These are phyloP conservation scores for Drosophila tanythrix DNA, from an alignment of 2,888 invertebrate species.

Conservation along the genomic window DNA sequence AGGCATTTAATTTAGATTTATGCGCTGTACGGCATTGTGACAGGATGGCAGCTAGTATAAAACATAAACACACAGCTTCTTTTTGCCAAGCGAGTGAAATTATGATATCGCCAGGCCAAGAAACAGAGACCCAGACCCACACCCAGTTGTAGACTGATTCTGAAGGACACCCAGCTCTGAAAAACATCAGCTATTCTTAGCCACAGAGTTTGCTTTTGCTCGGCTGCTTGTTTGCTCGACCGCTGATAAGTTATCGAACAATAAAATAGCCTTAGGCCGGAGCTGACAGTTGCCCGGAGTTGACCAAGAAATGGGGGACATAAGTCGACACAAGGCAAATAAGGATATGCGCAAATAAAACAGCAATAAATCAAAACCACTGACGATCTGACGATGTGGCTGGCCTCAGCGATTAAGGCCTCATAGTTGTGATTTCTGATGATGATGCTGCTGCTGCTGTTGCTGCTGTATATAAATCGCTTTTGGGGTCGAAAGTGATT, in stretches of 20 bases:
- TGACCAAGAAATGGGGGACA: constrained; percentile 9
- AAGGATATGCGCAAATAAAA: constrained; percentile 81
- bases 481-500: constrained; percentile 78
- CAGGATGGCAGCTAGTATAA: constrained; percentile 56
- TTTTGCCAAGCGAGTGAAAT: constrained; percentile 57
- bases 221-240: constrained; percentile 59
- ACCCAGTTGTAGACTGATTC: neutral
- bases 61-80: constrained; percentile 66
- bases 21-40: constrained; percentile 72
- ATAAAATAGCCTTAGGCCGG: constrained; percentile 73
- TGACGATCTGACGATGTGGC: constrained; percentile 75
- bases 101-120: constrained; percentile 63
- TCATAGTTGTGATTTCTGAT: constrained; percentile 67
- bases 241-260: constrained; percentile 79
- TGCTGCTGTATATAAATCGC: constrained; percentile 59
- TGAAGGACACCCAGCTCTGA: constrained; percentile 10
- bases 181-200: constrained; percentile 21
- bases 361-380: constrained; percentile 78
- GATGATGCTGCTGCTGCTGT: neutral
- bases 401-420: constrained; percentile 74
- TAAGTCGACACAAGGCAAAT: constrained; percentile 71
- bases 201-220: constrained; percentile 46
- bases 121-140: constrained; percentile 2
- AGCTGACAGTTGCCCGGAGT: constrained; percentile 52
- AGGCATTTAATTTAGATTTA: constrained; percentile 82